Base-by-base conservation (phyloP, 2,888 invertebrate species). In the Drosophila emarginata region DNA sequence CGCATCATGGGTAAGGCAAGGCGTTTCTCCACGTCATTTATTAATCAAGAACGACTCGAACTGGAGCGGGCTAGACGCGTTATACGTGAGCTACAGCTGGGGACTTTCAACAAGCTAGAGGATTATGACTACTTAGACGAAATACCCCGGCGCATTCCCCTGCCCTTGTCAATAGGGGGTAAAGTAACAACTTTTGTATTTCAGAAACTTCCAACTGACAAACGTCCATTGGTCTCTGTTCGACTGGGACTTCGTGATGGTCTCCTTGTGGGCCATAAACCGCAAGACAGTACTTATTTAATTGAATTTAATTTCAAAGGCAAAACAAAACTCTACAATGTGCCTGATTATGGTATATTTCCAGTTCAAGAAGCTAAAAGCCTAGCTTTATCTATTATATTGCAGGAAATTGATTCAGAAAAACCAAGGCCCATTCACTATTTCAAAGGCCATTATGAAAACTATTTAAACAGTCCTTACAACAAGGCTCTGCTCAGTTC, bases 1-100 rank as follows among this genome's bases (percentile, higher is more conserved):
- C 74, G 78, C 0, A 52, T 39, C 6, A 61, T 79, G 69, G 82
- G 85, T 18, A 81, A 76, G 39, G 62, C 81, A 0, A 79, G 81
- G 0, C 81, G 79, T 6, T 81, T 76, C 14, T 81, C 85, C 0
- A 7, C 56, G 3, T 63, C 79, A 1, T 84, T 81, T 28, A 68
- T 81, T 9, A 58, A 61, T 2, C 32, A 18, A 2, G 85, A 81
- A 4, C 70, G 65, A 0, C 2, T 15, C 4, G 69, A 72, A 0
- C 0, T 77, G 18, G 56, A 77, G 18, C 64, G 61, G 9, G 14
- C 39, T 4, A 78, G 81, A 0, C 39, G 52, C 3, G 23, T 68
- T 9, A 58, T 81, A 18, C 79, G 81, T 0, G 40, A 58, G 15
- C 40, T 81, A 50, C 85, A 81, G 66, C 65, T 73, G 54, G 52